Conservation (phyloP, 1,140 invertebrate genomes). For the Batillaria attramentaria region DNA sequence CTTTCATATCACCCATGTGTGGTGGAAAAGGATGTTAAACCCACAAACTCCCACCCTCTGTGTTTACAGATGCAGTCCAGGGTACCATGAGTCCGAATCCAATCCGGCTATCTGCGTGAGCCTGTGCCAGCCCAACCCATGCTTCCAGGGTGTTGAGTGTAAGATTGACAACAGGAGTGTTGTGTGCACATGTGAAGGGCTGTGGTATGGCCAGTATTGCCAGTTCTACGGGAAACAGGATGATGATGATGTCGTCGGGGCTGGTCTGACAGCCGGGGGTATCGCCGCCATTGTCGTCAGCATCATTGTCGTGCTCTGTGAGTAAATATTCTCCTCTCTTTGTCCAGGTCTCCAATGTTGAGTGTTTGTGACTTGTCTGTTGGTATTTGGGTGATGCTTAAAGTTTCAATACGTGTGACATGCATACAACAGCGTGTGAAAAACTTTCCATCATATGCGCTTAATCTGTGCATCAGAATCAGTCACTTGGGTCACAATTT, state of each 20-base stretch:
- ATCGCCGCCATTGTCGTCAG: conserved; percentile 68
- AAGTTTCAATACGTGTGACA: too few relatives aligned
- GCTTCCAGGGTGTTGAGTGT: conserved; percentile 66
- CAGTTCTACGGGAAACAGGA: conserved; percentile 22
- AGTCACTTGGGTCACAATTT: too few relatives aligned
- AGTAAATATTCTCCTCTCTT: conserved; percentile 45
- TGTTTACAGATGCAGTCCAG: conserved; percentile 18
- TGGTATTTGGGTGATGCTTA: too few relatives aligned
- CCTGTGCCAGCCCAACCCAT: conserved; percentile 46
- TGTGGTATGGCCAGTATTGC: conserved; percentile 88
- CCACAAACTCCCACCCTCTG: too few relatives aligned
- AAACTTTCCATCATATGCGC: too few relatives aligned
- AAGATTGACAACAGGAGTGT: conserved; percentile 36
- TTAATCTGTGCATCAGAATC: too few relatives aligned
- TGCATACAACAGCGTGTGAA: too few relatives aligned
- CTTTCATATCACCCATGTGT: too few relatives aligned
- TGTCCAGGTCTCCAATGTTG: too few relatives aligned
- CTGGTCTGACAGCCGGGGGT: conserved; percentile 62
- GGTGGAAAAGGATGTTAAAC: too few relatives aligned
- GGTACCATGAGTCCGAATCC: not conserved
- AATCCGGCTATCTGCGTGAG: conserved; percentile 12
- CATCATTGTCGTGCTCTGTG: conserved; percentile 63
- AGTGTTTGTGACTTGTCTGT: too few relatives aligned
- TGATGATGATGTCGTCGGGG: conserved; percentile 41
- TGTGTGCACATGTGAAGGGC: conserved; percentile 77